Percentiles rank a stretch among this genome's conserved stretches.
These are phyloP conservation scores for Hemicrepidius hirtus DNA, from an alignment of 2,888 invertebrate genomes.

Conservation along the genomic window DNA sequence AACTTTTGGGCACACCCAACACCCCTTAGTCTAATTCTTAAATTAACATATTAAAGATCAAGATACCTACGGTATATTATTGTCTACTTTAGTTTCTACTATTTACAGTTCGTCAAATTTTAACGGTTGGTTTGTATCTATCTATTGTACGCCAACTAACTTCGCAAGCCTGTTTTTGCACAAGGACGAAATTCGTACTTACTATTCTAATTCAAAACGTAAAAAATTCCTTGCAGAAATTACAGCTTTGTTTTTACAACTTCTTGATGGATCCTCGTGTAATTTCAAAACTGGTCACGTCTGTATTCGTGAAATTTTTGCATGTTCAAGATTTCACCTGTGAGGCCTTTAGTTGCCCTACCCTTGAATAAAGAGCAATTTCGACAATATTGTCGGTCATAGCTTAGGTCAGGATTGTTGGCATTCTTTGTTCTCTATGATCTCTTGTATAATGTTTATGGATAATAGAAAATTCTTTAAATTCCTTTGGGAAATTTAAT, in stretches of 20 bases:
- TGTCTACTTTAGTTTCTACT: too few species aligned
- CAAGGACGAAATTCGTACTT: not conserved
- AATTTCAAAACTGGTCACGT: slow-evolving; percentile 28
- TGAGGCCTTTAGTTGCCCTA: slow-evolving; percentile 1
- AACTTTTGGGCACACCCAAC: too few species aligned
- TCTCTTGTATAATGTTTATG: slow-evolving; percentile 2
- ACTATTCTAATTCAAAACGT: not conserved
- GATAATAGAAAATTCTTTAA: slow-evolving; percentile 17
- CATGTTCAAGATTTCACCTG: slow-evolving; percentile 26
- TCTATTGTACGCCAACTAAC: not conserved
- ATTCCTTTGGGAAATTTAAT: not conserved
- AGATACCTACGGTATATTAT: too few species aligned
- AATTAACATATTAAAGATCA: too few species aligned
- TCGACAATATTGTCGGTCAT: slow-evolving; percentile 37
- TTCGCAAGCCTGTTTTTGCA: slow-evolving; percentile 15
- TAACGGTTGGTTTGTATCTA: not conserved
- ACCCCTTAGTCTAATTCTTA: too few species aligned
- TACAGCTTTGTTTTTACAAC: slow-evolving; percentile 18
- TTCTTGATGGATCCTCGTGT: slow-evolving; percentile 7
- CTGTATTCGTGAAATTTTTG: slow-evolving; percentile 20
- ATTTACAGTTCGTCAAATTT: too few species aligned
- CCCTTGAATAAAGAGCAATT: slow-evolving; percentile 25
- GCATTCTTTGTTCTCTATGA: slow-evolving; percentile 20
- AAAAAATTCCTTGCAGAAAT: slow-evolving; percentile 11
- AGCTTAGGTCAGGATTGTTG: slow-evolving; percentile 44